Base-by-base conservation (phyloP, 2,797 vertebrate genomes). In the Amblyopsis hoosieri region DNA sequence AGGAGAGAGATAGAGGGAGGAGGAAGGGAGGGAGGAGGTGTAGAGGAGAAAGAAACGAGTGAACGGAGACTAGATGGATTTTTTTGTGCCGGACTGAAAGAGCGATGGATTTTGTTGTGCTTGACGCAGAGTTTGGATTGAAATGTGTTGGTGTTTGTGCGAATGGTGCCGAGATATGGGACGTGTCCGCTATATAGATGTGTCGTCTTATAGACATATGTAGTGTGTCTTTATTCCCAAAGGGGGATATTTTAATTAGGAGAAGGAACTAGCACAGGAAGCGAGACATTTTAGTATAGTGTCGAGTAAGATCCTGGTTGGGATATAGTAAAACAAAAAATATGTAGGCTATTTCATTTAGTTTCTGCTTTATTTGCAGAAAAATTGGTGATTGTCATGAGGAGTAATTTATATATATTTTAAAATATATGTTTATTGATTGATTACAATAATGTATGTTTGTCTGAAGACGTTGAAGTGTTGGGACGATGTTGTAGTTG, bases 41-140 rank as follows among this genome's bases (percentile, higher is more conserved):
- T 76, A 83, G 81, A 85, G 79, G 77, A 81, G 81, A 88, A 83
- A 82, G 83, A 79, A 86, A 82, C 87, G 81, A 85, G 79, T 75
- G 82, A 82, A 81, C 73, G 63, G 75, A 83, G 84, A 84, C 84
- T 84, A 90, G 85, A 92, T 85, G 85, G 84, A 85, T 87, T 90
- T 87, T 90, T 84, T 89, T 87, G 86, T 82, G 76, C 82, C 66
- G 83, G 85, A 87, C 74, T 80, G 78, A 84, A 81, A 89, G 81
- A 85, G 79, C 81, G 73, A 77, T 85, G 88, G 88, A 88, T 86
- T 87, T 81, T 71, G 60, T 71, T 74, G 60, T 80, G 69, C 69
- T 68, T 76, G 75, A 71, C 88, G 80, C 86, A 17, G 68, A 79
- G 62, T 87, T 82, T 85, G 89, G 89, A 90, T 85, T 71, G 84